A percentile compares a stretch with the other conserved stretches of the same genome.
Conservation (phyloP, 2,888 invertebrate species). For the Esperia sulphurella region DNA sequence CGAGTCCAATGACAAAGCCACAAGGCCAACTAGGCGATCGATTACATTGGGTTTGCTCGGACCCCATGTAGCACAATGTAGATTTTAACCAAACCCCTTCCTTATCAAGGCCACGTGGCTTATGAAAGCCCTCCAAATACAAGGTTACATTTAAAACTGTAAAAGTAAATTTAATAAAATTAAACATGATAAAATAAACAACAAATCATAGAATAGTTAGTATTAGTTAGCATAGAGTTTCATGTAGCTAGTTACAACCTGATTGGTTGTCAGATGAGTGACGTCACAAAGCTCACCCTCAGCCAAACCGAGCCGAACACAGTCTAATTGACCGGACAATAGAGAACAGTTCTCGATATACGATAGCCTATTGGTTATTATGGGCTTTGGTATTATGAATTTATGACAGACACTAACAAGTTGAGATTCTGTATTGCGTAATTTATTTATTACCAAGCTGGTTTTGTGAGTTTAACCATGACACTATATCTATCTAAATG, state of each 20-base stretch:
- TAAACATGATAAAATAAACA: background rate
- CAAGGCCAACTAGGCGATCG: no score
- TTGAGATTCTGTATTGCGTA: background rate
- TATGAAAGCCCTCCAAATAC: no score
- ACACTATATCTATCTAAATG: no score
- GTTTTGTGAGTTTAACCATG: no score
- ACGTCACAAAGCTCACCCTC: constrained; percentile 13
- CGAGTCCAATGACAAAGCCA: no score
- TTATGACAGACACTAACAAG: background rate
- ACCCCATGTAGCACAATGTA: no score
- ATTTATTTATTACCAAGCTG: no score
- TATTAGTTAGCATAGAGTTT: background rate
- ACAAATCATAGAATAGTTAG: no score
- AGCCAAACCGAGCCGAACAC: background rate
- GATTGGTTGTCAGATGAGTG: constrained; percentile 18
- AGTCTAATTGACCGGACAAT: constrained; percentile 3
- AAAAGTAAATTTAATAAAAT: background rate
- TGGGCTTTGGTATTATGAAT: background rate
- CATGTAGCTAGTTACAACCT: background rate
- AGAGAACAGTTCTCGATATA: background rate
- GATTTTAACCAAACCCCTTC: no score
- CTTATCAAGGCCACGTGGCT: no score
- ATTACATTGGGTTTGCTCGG: no score
- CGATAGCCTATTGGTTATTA: background rate
- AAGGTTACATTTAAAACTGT: no score